Base-by-base conservation (phyloP, 2,888 invertebrate genomes). In the Cantharis rufa region DNA sequence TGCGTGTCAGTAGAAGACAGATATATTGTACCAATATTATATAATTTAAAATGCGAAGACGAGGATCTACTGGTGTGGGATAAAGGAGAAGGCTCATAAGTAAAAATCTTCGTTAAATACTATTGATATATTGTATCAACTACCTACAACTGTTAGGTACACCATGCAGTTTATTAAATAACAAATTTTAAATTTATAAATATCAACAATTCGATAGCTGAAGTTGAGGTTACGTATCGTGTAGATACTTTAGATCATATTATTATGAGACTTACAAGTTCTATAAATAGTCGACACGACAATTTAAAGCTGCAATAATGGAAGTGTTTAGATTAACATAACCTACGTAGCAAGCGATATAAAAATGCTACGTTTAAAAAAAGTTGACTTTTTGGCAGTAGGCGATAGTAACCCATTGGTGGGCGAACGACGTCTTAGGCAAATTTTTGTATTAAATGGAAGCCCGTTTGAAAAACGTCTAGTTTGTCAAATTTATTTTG, bases 161-260 rank as follows among this genome's bases (percentile, higher is more conserved):
- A 71, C 71, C 21, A 71, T 71, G 27, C 63, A 63, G 15, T 24
- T 70, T 71, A 10, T 62, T 62, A 24, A 71, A 71, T 62, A 71
- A 70, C 62, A 71, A 24, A 63, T 71, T 71, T 71, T 24, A 62
- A 62, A 70, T 70, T 71, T 71, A 27, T 62, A 71, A 71, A 71
- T 71, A 71, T 71, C 71, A 71, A 71, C 71, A 71, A 71, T 15
- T 71, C n/a, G 24, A 21, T 21, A 66, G 64, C 21, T 66, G 24
- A 66, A 66, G n/a, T 18, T 21, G 24, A 66, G 21, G n/a, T n/a
- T 66, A 66, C 13, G 18, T 64, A 66, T 24, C 24, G n/a, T 18
- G 15, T 21, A 18, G 24, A 64, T 11, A 21, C 64, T 11, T 66
- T 21, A 64, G 64, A 64, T 18, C 15, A n/a, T 21, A 66, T 28